Percentiles rank a stretch among this genome's conserved stretches.
phyloP scores from a whole-genome alignment of 1,140 invertebrate genomes.

The Leptestheria dahalacensis region DNA sequence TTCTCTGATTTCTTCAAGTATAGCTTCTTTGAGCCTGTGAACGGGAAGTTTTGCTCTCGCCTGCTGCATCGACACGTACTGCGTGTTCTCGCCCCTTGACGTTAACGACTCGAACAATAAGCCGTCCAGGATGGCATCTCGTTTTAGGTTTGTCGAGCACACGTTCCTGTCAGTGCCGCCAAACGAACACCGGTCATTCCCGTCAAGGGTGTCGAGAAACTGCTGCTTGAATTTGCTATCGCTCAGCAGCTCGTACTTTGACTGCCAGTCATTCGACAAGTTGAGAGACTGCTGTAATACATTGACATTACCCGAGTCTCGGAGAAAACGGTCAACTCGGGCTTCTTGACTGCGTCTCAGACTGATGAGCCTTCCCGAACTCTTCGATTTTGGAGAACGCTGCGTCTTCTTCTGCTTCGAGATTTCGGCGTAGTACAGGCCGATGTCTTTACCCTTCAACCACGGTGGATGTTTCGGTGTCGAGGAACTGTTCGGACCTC shows the following conservation, averaged over 20 bases:
- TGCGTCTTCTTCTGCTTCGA: too few species aligned
- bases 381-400: too few species aligned
- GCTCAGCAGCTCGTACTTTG: neutral
- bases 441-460: too few species aligned
- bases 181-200: conserved; percentile 18
- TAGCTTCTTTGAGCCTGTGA: conserved; percentile 22
- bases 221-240: conserved; percentile 25
- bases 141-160: neutral
- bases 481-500: too few species aligned
- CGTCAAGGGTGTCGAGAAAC: conserved; percentile 24
- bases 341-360: too few species aligned
- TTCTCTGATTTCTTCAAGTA: conserved; percentile 23
- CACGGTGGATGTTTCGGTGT: too few species aligned
- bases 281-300: too few species aligned
- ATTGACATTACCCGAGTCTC: too few species aligned
- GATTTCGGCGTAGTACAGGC: too few species aligned
- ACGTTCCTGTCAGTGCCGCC: neutral
- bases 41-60: conserved; percentile 26
- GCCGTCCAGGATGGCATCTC: conserved; percentile 20
- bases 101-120: conserved; percentile 21
- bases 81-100: conserved; percentile 18
- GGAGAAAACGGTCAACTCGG: too few species aligned
- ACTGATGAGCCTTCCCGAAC: too few species aligned
- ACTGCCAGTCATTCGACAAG: neutral
- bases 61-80: conserved; percentile 23